A percentile compares a stretch with the other conserved stretches of the same genome.
phyloP scores from a whole-genome alignment of 2,888 invertebrate genomes.

The Buathra laborator region DNA sequence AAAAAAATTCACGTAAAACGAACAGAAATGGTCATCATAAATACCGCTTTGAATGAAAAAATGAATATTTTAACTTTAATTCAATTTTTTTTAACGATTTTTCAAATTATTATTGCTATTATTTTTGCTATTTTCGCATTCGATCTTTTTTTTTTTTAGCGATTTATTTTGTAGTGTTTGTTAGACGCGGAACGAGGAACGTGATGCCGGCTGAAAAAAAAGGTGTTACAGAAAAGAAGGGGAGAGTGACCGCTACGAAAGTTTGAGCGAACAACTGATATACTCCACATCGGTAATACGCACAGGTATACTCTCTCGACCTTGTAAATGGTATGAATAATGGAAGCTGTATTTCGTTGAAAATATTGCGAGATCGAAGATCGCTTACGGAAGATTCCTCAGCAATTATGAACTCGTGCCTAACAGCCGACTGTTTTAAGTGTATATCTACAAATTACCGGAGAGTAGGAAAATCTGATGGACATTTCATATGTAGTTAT shows the following conservation, averaged over 20 bases:
- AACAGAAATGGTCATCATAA: neutral
- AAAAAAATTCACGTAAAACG: neutral
- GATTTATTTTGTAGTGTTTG: too few relatives aligned
- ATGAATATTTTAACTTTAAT: neutral
- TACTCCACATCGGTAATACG: neutral
- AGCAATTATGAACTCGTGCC: neutral
- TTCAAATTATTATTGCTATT: neutral
- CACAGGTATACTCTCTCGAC: conserved; percentile 9
- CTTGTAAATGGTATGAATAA: conserved; percentile 26
- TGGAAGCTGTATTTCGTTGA: conserved; percentile 9
- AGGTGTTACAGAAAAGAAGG: neutral
- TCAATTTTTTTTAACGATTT: neutral
- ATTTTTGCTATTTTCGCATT: neutral
- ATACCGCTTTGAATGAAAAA: neutral
- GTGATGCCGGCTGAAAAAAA: neutral
- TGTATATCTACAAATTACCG: neutral
- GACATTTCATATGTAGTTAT: neutral
- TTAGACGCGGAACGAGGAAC: neutral
- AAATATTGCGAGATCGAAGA: conserved; percentile 2
- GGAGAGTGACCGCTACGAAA: neutral
- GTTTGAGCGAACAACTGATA: neutral
- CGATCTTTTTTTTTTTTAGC: too few relatives aligned
- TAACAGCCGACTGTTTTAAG: neutral
- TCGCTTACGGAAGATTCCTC: conserved; percentile 12
- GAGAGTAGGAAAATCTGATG: neutral